phyloP scores from a whole-genome alignment of 2,113 vertebrate genomes.

The Dipodomys spectabilis region DNA sequence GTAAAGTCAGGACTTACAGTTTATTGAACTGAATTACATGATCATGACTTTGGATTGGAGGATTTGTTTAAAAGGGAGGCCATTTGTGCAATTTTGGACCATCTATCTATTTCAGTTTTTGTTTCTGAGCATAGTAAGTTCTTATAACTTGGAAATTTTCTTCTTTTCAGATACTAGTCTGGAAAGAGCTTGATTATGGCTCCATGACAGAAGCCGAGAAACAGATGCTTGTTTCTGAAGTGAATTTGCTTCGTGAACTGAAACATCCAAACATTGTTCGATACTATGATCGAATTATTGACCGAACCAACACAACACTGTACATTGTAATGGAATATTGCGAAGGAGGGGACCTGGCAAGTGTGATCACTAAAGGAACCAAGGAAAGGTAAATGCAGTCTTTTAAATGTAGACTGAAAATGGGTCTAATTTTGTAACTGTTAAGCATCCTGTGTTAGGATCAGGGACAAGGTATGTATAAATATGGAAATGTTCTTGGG shows the following conservation, averaged over 20 bases:
- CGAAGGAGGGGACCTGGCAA: conserved; percentile 95
- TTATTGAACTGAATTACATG: background rate
- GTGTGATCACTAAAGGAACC: conserved; percentile 90
- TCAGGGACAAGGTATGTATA: background rate
- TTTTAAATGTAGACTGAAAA: background rate
- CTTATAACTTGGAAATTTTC: background rate
- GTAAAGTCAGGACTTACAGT: background rate
- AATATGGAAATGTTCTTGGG: background rate
- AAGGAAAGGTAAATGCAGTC: conserved; percentile 89
- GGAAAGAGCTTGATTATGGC: conserved; percentile 98
- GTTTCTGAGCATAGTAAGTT: background rate
- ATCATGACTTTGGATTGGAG: background rate
- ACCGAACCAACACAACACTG: conserved; percentile 92
- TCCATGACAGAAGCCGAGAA: conserved; percentile 95
- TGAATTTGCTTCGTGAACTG: conserved; percentile 96
- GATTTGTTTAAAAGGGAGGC: background rate
- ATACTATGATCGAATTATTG: conserved; percentile 96
- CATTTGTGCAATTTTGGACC: background rate
- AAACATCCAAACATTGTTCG: conserved; percentile 96
- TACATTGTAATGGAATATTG: conserved; percentile 99
- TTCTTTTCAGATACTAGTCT: conserved; percentile 91
- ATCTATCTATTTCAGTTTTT: background rate
- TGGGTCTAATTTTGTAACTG: background rate
- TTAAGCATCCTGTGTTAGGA: background rate
- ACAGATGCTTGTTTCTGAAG: conserved; percentile 98